Base-by-base conservation (phyloP, 2,797 vertebrate genomes). In the Melanotaenia maccullochi region DNA sequence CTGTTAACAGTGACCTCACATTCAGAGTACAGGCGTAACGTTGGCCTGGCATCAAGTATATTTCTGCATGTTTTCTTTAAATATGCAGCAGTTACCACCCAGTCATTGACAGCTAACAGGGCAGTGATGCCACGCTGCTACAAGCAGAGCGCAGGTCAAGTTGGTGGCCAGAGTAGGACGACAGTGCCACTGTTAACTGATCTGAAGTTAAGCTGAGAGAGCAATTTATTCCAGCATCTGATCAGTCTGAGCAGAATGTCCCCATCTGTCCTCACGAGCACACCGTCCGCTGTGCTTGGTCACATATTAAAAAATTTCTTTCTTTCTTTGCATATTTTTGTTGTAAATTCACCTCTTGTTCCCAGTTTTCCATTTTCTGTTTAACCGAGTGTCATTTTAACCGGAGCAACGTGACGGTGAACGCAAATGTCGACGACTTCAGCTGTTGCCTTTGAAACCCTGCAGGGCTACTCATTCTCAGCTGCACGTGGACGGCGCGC, bases 191-290 rank as follows among this genome's bases (percentile, higher is more conserved):
- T 22, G 76, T 71, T 61, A 49, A 59, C 77, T 49, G 68, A 76
- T 77, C 63, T 13, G 36, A 68, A 35, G 71, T 59, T 42, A 52
- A 30, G 28, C 68, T 70, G 68, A 30, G 60, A 51, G 60, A 52
- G 79, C 75, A 51, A 76, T 69, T 85, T 85, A 82, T 83, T 89
- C 85, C 83, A 87, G 83, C 71, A 59, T 80, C 75, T 44, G 78
- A 72, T 83, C 77, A 59, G 68, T 74, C 38, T 66, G 81, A 92
- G 80, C 82, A 85, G 87, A 89, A 85, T 69, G 82, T 88, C 28
- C 76, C 86, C 71, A 66, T 58, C 70, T 68, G 75, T 88, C 83
- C 67, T 76, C 79, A 60, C 38, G 28, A 81, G 83, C 80, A 63
- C 83, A 9, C 77, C 25, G 73, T 86, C 78, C 65, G 49, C 76